Conservation (phyloP, 1,140 invertebrate species). For the Ostrea denselamellosa region DNA sequence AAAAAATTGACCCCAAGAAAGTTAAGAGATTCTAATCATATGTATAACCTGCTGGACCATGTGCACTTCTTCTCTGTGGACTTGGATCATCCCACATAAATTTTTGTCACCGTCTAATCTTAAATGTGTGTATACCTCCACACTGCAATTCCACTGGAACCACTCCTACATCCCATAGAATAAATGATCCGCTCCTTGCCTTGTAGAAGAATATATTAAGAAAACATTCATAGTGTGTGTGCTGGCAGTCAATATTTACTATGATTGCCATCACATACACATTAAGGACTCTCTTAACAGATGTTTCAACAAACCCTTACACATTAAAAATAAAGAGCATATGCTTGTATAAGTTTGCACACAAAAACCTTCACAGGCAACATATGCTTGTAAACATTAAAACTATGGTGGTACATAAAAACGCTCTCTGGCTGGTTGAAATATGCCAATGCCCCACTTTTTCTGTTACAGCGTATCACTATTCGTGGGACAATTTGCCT, state of each 20-base stretch:
- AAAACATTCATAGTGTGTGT: too few species aligned
- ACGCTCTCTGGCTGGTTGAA: not conserved
- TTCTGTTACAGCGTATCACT: not conserved
- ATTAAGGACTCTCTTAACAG: not conserved
- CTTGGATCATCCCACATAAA: too few species aligned
- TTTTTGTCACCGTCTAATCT: too few species aligned
- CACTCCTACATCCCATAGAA: too few species aligned
- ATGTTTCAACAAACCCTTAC: slow-evolving; percentile 2
- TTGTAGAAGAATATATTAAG: too few species aligned
- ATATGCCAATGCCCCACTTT: not conserved
- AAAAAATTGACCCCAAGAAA: too few species aligned
- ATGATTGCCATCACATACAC: not conserved
- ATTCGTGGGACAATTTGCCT: not conserved
- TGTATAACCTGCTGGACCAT: too few species aligned
- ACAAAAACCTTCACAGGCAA: not conserved
- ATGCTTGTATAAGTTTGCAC: not conserved
- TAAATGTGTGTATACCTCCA: too few species aligned
- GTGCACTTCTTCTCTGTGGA: too few species aligned
- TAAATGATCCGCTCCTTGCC: too few species aligned
- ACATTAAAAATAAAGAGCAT: slow-evolving; percentile 24
- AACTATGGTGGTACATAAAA: not conserved
- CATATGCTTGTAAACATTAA: slow-evolving; percentile 29
- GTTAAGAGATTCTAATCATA: too few species aligned
- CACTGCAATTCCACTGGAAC: too few species aligned
- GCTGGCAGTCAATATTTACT: not conserved